A percentile compares a stretch with the other conserved stretches of the same genome.
Conservation (phyloP, 2,113 vertebrate genomes). For the Grammatotria lemairii region DNA sequence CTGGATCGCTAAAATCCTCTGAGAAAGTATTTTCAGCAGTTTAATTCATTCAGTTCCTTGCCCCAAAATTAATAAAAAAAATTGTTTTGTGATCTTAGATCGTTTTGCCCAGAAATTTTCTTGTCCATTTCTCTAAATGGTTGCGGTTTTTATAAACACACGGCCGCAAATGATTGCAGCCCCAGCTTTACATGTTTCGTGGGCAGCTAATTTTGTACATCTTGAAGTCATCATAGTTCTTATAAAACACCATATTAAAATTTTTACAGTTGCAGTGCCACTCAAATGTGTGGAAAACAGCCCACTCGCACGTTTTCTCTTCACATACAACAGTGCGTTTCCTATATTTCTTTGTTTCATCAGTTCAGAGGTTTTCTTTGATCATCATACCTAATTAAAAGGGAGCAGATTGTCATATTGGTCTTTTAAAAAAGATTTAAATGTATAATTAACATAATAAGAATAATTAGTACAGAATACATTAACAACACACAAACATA, state of each 20-base stretch:
- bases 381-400: not conserved
- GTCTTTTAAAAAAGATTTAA: not conserved
- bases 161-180: not conserved
- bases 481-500: not conserved
- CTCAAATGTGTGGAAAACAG: not conserved
- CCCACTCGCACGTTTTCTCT: not conserved
- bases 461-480: not conserved
- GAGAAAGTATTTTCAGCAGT: not conserved
- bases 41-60: not conserved
- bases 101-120: not conserved
- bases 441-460: not conserved
- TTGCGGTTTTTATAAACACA: constrained; percentile 17
- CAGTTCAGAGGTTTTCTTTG: not conserved
- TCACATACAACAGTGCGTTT: not conserved
- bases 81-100: not conserved
- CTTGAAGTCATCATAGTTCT: constrained; percentile 28
- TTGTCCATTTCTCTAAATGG: not conserved
- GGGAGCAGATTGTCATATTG: not conserved
- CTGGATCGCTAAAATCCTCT: not conserved
- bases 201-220: constrained; percentile 28
- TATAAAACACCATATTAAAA: constrained; percentile 13
- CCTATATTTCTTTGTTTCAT: not conserved
- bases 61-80: not conserved
- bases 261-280: constrained; percentile 7
- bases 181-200: not conserved